Base-by-base conservation (phyloP, 2,888 invertebrate species). In the Tachina lurida region DNA sequence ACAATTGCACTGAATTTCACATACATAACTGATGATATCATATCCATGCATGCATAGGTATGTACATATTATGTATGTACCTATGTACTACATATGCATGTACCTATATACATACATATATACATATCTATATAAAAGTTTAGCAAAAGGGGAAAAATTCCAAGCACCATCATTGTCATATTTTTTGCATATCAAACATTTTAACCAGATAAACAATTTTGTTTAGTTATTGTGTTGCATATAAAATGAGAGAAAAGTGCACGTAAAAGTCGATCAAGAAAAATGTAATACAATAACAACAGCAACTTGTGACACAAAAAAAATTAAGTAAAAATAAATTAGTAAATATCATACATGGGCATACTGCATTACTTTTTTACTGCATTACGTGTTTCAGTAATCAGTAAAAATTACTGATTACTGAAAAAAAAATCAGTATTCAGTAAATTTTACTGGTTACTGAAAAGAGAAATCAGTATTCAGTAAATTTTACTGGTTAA, bases 101-200 rank as follows among this genome's bases (percentile, higher is more conserved):
- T 3, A 17, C 7, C 10, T 17, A 63, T 4, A 31, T 12, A 5
- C 45, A 17, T 45, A 5, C 13, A 22, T 45, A 39, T 47, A 58
- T 47, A 70, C 56, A 12, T 49, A 65, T 9, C 47, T 54, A 31
- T 31, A 67, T 45, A 63, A 58, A 63, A 54, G 22, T 49, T 60
- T 10, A 19, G 3, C 60, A 74, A 71, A 0, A 45, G 10, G 10
- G 31, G 47, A 7, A 31, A 52, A 65, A 41, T 43, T 8, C 10
- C 17, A 49, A 78, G 70, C 60, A 68, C 17, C 63, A 47, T 75
- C 70, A 75, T 71, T 58, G 70, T 75, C 79, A 76, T 84, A 52
- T 79, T 79, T 70, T 54, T 31, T 56, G 41, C 58, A 73, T 62
- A 73, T 77, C 22, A 73, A 63, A 60, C 10, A 77, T 41, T 39